Conservation (phyloP, 2,888 invertebrate species). For the Oasisia sp. region DNA sequence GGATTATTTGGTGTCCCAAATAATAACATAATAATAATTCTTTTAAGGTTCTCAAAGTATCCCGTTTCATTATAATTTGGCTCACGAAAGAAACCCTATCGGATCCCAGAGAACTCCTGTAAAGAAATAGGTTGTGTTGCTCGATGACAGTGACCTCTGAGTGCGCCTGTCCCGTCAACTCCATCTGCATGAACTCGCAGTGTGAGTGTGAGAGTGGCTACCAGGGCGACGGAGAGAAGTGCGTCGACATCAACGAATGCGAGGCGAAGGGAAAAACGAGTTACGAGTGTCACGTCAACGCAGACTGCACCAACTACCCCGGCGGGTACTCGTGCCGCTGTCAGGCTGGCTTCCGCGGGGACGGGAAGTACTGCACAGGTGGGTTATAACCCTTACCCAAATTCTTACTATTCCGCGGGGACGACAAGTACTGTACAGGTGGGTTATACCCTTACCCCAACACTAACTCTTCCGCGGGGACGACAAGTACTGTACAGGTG, state of each 20-base stretch:
- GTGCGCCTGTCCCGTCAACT: background rate
- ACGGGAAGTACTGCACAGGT: constrained; percentile 49
- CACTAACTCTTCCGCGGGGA: constrained; percentile 73
- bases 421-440: constrained; percentile 48
- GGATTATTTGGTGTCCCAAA: too few relatives aligned
- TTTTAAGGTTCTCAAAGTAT: too few relatives aligned
- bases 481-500: constrained; percentile 46
- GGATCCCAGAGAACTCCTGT: too few relatives aligned
- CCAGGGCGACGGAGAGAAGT: constrained; percentile 24
- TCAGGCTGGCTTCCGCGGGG: constrained; percentile 88
- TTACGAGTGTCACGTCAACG: constrained; percentile 80
- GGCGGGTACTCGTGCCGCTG: constrained; percentile 92
- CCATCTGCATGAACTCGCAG: background rate
- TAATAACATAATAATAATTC: too few relatives aligned
- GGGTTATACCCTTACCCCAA: background rate
- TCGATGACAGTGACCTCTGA: background rate
- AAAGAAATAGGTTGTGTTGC: too few relatives aligned
- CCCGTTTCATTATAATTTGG: too few relatives aligned
- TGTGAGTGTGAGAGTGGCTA: constrained; percentile 27
- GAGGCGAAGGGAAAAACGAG: constrained; percentile 53
- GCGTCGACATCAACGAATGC: constrained; percentile 28
- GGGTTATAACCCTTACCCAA: background rate
- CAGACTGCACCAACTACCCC: constrained; percentile 86
- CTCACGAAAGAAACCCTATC: too few relatives aligned
- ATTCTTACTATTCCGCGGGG: constrained; percentile 78